Percentiles rank a stretch among this genome's conserved stretches.
Conservation (phyloP, 2,888 invertebrate species). For the Chironomus riparius region DNA sequence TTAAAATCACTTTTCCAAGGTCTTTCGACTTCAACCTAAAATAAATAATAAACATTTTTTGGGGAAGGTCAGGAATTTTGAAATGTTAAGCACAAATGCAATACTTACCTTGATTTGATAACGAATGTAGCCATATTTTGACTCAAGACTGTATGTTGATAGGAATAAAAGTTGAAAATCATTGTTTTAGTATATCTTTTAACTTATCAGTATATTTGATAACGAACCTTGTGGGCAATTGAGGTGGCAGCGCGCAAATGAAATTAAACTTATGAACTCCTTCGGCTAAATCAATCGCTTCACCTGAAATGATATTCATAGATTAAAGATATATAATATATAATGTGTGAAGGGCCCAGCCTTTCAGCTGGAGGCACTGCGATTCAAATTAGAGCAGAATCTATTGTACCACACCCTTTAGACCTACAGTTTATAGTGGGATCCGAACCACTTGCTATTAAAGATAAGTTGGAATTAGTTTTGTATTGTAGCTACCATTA, state of each 20-base stretch:
- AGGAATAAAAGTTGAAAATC: background rate
- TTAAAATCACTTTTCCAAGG: conserved; percentile 48
- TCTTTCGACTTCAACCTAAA: conserved; percentile 46
- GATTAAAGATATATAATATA: too few species aligned
- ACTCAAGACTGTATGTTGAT: conserved; percentile 40
- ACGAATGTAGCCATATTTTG: conserved; percentile 44
- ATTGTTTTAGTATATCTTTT: background rate
- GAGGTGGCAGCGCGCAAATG: conserved; percentile 42
- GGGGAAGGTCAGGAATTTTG: background rate
- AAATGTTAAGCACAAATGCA: background rate
- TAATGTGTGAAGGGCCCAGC: too few species aligned
- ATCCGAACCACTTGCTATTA: too few species aligned
- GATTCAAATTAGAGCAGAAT: too few species aligned
- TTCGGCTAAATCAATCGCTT: background rate
- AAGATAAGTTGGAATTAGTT: background rate
- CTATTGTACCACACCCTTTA: too few species aligned
- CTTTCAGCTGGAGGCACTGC: too few species aligned
- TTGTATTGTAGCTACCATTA: background rate
- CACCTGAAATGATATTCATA: too few species aligned
- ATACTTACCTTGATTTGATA: conserved; percentile 46
- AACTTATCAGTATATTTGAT: too few species aligned
- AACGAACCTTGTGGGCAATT: conserved; percentile 42
- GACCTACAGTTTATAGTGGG: too few species aligned
- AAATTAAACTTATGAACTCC: conserved; percentile 46
- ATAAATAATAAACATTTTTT: background rate